Evolutionary conservation across 2,113 vertebrate species (phyloP), one percentile per base, ranked within the genome.

Genomic region (Rhinichthys klamathensis): DNA sequence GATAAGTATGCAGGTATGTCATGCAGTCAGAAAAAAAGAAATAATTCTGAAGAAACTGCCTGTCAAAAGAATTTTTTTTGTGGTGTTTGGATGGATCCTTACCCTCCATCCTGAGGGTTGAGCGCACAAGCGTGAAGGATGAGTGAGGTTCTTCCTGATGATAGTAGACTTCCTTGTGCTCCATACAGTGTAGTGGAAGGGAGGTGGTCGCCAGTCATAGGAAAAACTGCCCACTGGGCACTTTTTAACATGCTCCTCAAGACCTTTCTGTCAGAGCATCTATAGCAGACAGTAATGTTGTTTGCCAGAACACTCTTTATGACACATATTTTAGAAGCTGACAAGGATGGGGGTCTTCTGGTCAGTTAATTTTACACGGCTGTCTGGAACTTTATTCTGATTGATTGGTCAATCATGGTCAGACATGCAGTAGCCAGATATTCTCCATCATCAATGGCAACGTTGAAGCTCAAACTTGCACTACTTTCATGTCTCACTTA

Each of bases 251-350:
- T 54, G 76, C 21, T 79, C 76, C 60, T 27, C 16, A 35, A 58
- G 46, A 18, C 16, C 88, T 75, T 70, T 32, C 58, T 77, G 80
- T 10, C 74, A 73, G 21, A 60, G 54, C 32, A n/a, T 41, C 54
- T 12, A 79, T 41, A 6, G 10, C 30, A n/a, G 54, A 54, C 32
- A 13, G 51, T 60, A 79, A 79, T 79, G 32, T 35, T 58, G 51
- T 79, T 79, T 79, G 76, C 41, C 76, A 79, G 76, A 32, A 38
- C 18, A n/a, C 30, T 35, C 32, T 41, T 32, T 60, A 60, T 79
- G 32, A 38, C 76, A 79, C 54, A 79, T 58, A 27, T n/a, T 60
- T 12, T 41, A 58, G 21, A 79, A 79, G 76, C 54, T 79, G 54
- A 41, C 5, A 3, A 38, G 11, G 32, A 60, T 8, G 21, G 44